phyloP scores from a whole-genome alignment of 2,113 vertebrate genomes.

The Sardina pilchardus region DNA sequence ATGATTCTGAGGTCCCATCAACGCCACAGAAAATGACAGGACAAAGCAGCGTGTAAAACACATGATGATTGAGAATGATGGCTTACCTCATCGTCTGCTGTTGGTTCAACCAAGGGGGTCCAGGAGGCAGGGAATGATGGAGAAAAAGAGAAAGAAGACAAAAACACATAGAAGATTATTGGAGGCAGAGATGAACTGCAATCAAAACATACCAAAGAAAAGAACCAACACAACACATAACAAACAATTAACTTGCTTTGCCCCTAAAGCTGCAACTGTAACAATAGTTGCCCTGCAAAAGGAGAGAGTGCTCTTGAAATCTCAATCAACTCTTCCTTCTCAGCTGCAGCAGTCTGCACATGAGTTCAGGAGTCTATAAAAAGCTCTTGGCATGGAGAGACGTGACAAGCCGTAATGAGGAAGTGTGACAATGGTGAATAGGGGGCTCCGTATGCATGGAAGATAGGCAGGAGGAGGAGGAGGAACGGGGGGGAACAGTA shows the following conservation, averaged over 20 bases:
- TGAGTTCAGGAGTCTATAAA: constrained; percentile 15
- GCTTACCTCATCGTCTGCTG: constrained; percentile 77
- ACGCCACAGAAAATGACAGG: not conserved
- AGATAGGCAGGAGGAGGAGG: not conserved
- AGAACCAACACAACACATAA: not conserved
- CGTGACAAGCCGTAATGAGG: not conserved
- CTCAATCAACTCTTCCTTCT: not conserved
- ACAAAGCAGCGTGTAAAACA: not conserved
- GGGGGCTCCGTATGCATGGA: not conserved
- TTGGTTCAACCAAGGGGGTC: not conserved
- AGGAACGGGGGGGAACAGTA: not conserved
- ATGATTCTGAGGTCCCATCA: not conserved
- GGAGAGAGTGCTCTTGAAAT: not conserved
- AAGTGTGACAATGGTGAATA: not conserved
- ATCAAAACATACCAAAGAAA: not conserved
- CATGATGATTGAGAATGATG: constrained; percentile 16
- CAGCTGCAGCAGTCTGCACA: constrained; percentile 11
- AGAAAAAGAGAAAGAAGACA: not conserved
- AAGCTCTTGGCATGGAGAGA: constrained; percentile 7
- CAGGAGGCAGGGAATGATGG: constrained; percentile 15
- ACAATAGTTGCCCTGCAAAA: not conserved
- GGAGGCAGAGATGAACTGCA: not conserved
- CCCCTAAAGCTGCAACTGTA: not conserved
- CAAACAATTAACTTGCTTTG: not conserved
- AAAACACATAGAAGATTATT: not conserved